Evolutionary conservation across 2,888 invertebrate species (phyloP), one percentile per base, ranked within the genome.

Genomic region (Perdita meconis): DNA sequence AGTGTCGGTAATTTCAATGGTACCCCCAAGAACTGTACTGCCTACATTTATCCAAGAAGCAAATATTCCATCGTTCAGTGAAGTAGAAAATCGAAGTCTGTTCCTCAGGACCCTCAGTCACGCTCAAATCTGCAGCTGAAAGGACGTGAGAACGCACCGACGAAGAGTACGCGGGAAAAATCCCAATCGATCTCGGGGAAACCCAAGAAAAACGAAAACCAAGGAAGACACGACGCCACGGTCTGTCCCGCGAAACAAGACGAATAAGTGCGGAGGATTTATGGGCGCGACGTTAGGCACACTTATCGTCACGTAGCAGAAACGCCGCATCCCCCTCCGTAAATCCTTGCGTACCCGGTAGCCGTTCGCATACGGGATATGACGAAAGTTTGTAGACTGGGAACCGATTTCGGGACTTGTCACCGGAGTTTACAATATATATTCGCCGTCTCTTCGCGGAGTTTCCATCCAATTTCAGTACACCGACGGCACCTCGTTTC

Each of bases 351-450:
- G 6, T 24, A 36, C 50, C 34, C 8, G 36, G 16, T 12, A 19
- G 24, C 47, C 68, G 69, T 57, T 74, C 83, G 71, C 78, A 66
- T 67, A 64, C 78, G 71, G 81, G 80, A 88, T 87, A 88, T 85
- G 87, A 86, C 82, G 74, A 87, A 87, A 87, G 83, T 87, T 87
- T 64, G 74, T 56, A 42, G 82, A 85, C 73, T 80, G 75, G 64
- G 74, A 80, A 79, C 75, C 86, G 80, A 84, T 81, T 82, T 68
- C 83, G 69, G 78, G 80, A 83, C 82, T 86, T 86, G 85, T 87
- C 87, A 83, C 77, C 61, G 59, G 75, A 86, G 85, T 86, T 87
- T 82, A 83, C 86, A 71, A 79, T 82, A 81, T 86, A 83, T 86
- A 82, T 78, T 61, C 78, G 19, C 60, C 72, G 67, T 55, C 60